Evolutionary conservation across 2,888 invertebrate species (phyloP).

Genomic region (Andrena haemorrhoa): DNA sequence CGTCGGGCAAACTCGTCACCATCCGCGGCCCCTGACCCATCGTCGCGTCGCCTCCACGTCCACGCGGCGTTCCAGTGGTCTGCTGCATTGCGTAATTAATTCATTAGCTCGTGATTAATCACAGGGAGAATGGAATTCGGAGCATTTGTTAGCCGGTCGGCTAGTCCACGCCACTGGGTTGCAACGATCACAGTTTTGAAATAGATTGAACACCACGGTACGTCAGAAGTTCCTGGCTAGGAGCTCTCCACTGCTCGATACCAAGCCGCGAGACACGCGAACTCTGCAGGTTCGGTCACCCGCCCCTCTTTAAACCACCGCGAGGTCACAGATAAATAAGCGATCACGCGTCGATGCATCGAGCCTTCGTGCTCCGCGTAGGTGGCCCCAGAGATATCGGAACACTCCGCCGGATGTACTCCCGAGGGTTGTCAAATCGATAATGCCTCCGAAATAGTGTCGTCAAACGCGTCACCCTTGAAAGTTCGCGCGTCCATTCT

Average conservation of each 20-base stretch:
- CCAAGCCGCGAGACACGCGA: background rate
- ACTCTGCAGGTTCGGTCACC: slow-evolving; percentile 28
- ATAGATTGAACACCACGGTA: background rate
- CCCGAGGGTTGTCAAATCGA: slow-evolving; percentile 30
- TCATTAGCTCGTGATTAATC: background rate
- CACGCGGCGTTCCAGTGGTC: background rate
- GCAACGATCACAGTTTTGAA: background rate
- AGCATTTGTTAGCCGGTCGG: too few relatives aligned
- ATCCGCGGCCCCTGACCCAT: too few relatives aligned
- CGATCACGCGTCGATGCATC: slow-evolving; percentile 46
- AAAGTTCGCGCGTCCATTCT: slow-evolving; percentile 5
- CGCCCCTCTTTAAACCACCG: slow-evolving; percentile 5
- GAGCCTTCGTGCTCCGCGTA: slow-evolving; percentile 16
- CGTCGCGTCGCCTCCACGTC: background rate
- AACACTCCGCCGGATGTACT: slow-evolving; percentile 10
- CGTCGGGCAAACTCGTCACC: background rate
- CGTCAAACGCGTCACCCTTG: background rate
- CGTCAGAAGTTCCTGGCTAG: background rate
- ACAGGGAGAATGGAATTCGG: background rate
- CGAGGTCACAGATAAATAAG: slow-evolving; percentile 58
- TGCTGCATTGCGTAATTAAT: background rate
- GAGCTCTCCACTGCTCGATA: background rate
- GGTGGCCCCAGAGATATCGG: slow-evolving; percentile 9
- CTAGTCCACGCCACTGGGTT: too few relatives aligned
- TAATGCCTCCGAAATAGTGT: slow-evolving; percentile 32